Percentiles rank a stretch among this genome's conserved stretches.
Evolutionary conservation across 2,888 invertebrate species (phyloP).

Genomic region (Abrostola triplasia): DNA sequence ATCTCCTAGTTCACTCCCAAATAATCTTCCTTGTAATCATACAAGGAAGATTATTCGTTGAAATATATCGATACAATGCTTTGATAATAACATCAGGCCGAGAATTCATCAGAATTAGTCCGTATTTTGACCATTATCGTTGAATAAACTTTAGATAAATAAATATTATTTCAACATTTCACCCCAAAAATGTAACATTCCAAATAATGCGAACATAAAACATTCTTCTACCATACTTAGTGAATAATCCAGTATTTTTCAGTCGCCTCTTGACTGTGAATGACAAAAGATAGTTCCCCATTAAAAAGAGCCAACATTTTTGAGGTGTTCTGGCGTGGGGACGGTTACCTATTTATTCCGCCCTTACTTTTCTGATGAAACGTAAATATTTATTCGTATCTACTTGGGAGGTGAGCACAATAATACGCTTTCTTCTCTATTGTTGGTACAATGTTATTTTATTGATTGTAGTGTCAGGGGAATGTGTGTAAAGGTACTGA

Average conservation of each 20-base stretch:
- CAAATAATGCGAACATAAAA: not conserved
- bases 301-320: constrained; percentile 41
- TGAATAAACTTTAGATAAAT: no score
- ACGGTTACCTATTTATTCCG: constrained; percentile 27
- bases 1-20: no score
- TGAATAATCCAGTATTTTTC: constrained; percentile 7
- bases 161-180: not conserved
- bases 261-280: constrained; percentile 11
- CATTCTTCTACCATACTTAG: constrained; percentile 7
- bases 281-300: constrained; percentile 42
- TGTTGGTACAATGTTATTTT: constrained; percentile 1
- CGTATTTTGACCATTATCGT: no score
- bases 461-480: constrained; percentile 1
- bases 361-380: constrained; percentile 22
- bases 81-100: no score
- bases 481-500: not conserved
- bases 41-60: no score
- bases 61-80: no score
- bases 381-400: constrained; percentile 37
- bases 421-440: constrained; percentile 12
- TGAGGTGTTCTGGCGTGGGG: constrained; percentile 30
- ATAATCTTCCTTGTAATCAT: no score
- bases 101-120: no score
- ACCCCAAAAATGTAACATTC: not conserved
- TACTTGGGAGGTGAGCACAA: not conserved